A percentile compares a stretch with the other conserved stretches of the same genome.
These are phyloP conservation scores for Hymenopus coronatus DNA, from an alignment of 2,888 invertebrate genomes.

Conservation along the genomic window DNA sequence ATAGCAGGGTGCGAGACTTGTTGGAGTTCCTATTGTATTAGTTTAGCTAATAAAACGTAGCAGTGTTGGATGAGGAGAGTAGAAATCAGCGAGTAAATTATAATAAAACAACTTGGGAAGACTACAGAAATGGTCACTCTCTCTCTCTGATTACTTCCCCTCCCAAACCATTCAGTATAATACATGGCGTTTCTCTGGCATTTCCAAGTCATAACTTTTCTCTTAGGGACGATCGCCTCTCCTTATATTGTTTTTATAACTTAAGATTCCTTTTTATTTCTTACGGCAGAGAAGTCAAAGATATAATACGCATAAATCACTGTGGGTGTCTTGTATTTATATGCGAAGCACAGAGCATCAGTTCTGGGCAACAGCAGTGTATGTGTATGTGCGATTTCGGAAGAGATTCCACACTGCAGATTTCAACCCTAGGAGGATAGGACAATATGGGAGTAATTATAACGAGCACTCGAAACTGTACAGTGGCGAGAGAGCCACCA, in stretches of 20 bases:
- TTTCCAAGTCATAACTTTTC: background rate
- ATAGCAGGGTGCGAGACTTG: background rate
- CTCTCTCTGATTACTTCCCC: background rate
- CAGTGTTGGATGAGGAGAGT: background rate
- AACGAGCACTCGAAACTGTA: no score
- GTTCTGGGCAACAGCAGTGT: no score
- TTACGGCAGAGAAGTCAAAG: background rate
- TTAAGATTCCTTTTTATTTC: background rate
- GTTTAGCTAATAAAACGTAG: background rate
- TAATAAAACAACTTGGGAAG: background rate
- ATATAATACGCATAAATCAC: no score
- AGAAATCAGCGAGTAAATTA: background rate
- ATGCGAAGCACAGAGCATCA: no score
- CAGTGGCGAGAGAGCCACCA: no score
- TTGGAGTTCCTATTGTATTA: background rate
- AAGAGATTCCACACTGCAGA: no score
- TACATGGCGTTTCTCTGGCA: background rate
- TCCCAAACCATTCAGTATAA: background rate
- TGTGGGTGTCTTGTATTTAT: no score
- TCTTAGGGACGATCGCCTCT: background rate
- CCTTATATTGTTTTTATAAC: background rate
- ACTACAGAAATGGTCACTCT: background rate
- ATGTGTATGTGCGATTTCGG: no score
- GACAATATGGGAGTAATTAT: no score
- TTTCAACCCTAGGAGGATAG: no score